Percentiles rank a stretch among this genome's conserved stretches.
These are phyloP conservation scores for Synergus japonicus DNA, from an alignment of 2,888 invertebrate genomes.

Conservation along the genomic window DNA sequence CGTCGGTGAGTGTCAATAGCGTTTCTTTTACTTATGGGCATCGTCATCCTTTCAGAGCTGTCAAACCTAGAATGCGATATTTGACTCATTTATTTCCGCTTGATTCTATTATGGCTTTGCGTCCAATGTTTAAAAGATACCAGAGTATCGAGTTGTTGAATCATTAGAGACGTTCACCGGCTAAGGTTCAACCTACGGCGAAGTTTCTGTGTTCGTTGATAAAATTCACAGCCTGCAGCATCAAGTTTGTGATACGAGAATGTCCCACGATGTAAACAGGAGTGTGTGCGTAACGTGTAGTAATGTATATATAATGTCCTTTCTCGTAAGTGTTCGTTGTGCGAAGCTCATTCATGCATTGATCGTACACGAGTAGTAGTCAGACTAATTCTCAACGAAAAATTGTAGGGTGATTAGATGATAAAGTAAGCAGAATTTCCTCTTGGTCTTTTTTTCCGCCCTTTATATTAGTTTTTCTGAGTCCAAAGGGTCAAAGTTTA, in stretches of 20 bases:
- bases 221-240: constrained; percentile 14
- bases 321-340: constrained; percentile 54
- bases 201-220: constrained; percentile 27
- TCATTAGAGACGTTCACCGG: constrained; percentile 6
- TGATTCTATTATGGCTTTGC: constrained; percentile 15
- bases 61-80: constrained; percentile 53
- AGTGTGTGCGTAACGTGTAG: constrained; percentile 41
- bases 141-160: neutral
- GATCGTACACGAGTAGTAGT: constrained; percentile 66
- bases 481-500: neutral
- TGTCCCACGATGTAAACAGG: constrained; percentile 42
- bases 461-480: neutral
- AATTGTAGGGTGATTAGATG: neutral
- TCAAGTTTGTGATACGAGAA: constrained; percentile 1
- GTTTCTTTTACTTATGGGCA: constrained; percentile 48
- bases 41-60: constrained; percentile 57
- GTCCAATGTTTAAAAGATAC: neutral
- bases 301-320: constrained; percentile 39
- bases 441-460: neutral
- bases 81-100: constrained; percentile 40
- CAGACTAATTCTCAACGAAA: constrained; percentile 23
- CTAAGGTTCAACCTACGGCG: neutral
- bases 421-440: neutral
- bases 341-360: constrained; percentile 73
- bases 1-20: constrained; percentile 82